phyloP scores from a whole-genome alignment of 2,888 invertebrate species.

The Aplocera efformata region DNA sequence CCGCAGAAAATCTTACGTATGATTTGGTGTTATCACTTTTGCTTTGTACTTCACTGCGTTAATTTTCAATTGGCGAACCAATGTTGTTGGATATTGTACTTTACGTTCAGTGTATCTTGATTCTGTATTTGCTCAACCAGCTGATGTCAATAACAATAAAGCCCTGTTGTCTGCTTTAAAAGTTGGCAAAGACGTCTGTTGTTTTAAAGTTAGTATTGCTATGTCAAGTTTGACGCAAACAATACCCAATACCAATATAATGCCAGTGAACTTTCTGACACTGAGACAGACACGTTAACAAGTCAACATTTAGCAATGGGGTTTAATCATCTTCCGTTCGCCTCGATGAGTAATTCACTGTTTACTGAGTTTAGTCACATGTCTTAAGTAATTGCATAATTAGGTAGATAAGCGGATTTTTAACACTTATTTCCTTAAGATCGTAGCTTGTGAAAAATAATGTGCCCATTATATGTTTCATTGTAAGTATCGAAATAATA shows the following conservation, averaged over 20 bases:
- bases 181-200: conserved; percentile 1
- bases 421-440: too few species aligned
- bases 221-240: not conserved
- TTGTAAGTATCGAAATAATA: too few species aligned
- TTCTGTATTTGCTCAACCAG: conserved; percentile 1
- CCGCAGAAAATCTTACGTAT: conserved; percentile 34
- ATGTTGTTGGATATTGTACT: conserved; percentile 1
- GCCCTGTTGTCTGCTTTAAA: not conserved
- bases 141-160: conserved; percentile 1
- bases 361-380: not conserved
- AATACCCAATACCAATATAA: not conserved
- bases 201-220: conserved; percentile 4
- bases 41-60: conserved; percentile 10
- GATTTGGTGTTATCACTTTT: conserved; percentile 25
- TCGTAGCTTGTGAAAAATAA: too few species aligned
- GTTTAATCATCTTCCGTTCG: conserved; percentile 2
- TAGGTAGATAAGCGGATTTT: too few species aligned
- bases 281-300: conserved; percentile 2
- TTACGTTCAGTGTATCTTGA: not conserved
- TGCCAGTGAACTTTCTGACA: conserved; percentile 5
- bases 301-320: not conserved
- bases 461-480: too few species aligned
- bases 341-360: conserved; percentile 6
- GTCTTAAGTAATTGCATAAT: too few species aligned
- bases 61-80: conserved; percentile 7